These are phyloP conservation scores for Sebastes oblongus DNA, from an alignment of 2,797 vertebrate genomes.

Conservation along the genomic window DNA sequence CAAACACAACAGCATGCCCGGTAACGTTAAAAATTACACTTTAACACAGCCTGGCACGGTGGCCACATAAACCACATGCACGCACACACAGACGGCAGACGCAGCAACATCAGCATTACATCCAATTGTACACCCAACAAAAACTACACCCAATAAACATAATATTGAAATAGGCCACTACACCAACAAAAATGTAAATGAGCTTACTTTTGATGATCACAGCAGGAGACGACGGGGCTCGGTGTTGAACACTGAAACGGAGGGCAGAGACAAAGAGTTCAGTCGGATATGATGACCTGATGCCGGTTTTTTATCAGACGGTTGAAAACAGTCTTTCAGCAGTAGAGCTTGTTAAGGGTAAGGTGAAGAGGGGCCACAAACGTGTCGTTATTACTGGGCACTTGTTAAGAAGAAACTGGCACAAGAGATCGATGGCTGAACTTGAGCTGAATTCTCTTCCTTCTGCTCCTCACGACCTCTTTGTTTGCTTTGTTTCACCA, in stretches of 20 bases:
- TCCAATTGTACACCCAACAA: not conserved
- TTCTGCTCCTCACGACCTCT: not conserved
- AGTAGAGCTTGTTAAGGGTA: not conserved
- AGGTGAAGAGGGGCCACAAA: not conserved
- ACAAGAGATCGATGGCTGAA: not conserved
- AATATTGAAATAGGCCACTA: not conserved
- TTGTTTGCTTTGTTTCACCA: not conserved
- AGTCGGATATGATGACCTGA: not conserved
- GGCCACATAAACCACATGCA: not conserved
- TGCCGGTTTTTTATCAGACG: not conserved
- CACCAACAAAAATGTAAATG: not conserved
- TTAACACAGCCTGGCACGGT: not conserved
- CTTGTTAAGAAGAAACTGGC: not conserved
- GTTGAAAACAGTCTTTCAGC: not conserved
- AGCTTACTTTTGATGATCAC: not conserved
- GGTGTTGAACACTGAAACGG: not conserved
- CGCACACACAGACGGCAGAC: not conserved
- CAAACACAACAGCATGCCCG: not conserved
- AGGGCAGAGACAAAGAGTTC: not conserved
- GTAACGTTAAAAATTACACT: not conserved
- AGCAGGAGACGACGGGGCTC: not conserved
- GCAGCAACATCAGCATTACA: not conserved
- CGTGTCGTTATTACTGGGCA: not conserved
- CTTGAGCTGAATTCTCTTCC: not conserved
- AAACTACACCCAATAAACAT: not conserved